Evolutionary conservation across 2,888 invertebrate genomes (phyloP).

Genomic region (Hemaris fuciformis): DNA sequence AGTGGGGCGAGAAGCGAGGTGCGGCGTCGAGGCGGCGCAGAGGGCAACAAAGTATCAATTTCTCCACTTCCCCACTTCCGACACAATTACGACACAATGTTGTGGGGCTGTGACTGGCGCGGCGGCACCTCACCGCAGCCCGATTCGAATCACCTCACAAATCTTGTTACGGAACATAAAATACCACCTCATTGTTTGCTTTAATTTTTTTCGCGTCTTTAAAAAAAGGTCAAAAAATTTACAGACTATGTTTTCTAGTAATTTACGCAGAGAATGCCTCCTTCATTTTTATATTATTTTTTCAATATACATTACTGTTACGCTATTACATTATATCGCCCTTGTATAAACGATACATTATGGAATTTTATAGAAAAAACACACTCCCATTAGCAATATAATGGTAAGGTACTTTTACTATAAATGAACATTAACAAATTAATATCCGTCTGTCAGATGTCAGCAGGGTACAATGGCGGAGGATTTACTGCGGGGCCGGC

Average conservation of each 20-base stretch:
- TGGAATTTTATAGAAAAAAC: too few relatives aligned
- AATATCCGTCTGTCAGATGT: conserved; percentile 21
- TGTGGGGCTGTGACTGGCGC: conserved; percentile 56
- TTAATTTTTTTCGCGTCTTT: conserved; percentile 60
- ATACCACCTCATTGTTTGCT: conserved; percentile 62
- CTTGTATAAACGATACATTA: too few relatives aligned
- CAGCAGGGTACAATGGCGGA: conserved; percentile 28
- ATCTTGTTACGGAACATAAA: conserved; percentile 75
- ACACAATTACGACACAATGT: conserved; percentile 72
- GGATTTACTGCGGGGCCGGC: conserved; percentile 29
- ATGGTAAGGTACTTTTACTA: conserved; percentile 1
- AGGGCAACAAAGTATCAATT: conserved; percentile 73
- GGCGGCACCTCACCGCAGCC: conserved; percentile 61
- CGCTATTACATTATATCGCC: too few relatives aligned
- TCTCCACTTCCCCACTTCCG: conserved; percentile 75
- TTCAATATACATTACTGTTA: too few relatives aligned
- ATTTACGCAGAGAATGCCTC: background rate
- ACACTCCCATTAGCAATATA: conserved; percentile 2
- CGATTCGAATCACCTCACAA: conserved; percentile 63
- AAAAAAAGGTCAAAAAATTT: background rate
- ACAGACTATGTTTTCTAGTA: background rate
- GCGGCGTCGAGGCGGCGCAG: conserved; percentile 39
- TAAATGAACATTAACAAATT: conserved; percentile 10
- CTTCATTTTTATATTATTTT: background rate
- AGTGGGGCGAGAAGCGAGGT: conserved; percentile 34